Conservation (phyloP, 2,113 vertebrate species). For the Scophthalmus maximus region DNA sequence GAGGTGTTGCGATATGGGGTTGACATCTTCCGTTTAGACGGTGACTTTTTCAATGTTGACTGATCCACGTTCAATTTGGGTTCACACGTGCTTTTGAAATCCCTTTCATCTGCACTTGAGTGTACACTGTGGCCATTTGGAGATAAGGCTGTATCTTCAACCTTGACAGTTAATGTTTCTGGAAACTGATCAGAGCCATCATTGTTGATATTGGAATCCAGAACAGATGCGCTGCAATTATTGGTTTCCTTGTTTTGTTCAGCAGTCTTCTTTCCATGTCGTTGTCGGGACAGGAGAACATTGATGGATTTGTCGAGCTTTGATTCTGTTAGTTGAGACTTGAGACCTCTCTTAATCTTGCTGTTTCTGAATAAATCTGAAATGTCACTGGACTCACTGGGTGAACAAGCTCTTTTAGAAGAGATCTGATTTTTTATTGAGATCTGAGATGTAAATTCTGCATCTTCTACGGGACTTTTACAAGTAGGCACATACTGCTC, state of each 20-base stretch:
- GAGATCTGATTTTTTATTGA: constrained; percentile 66
- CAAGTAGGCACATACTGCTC: constrained; percentile 34
- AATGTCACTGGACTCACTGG: constrained; percentile 84
- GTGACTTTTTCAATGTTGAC: constrained; percentile 83
- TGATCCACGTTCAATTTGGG: constrained; percentile 72
- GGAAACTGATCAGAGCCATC: constrained; percentile 77
- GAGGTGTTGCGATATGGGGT: constrained; percentile 90
- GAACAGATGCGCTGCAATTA: constrained; percentile 79
- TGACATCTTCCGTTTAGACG: constrained; percentile 83
- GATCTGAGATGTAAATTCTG: constrained; percentile 73
- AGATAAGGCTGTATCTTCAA: constrained; percentile 83
- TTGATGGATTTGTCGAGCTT: constrained; percentile 89
- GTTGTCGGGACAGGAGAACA: constrained; percentile 86
- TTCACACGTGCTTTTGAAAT: constrained; percentile 71
- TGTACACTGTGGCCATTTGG: constrained; percentile 78
- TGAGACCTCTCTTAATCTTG: constrained; percentile 87
- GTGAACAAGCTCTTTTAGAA: constrained; percentile 54
- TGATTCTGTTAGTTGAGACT: constrained; percentile 86
- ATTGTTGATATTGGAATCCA: constrained; percentile 74
- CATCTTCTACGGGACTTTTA: constrained; percentile 58
- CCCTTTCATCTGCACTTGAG: constrained; percentile 79
- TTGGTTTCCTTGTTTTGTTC: constrained; percentile 81
- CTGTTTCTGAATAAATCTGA: constrained; percentile 88
- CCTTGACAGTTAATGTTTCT: constrained; percentile 79
- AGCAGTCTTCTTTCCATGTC: constrained; percentile 80